These are phyloP conservation scores for Drosophila pseudoananassae DNA, from an alignment of 1,140 invertebrate genomes.

Conservation along the genomic window DNA sequence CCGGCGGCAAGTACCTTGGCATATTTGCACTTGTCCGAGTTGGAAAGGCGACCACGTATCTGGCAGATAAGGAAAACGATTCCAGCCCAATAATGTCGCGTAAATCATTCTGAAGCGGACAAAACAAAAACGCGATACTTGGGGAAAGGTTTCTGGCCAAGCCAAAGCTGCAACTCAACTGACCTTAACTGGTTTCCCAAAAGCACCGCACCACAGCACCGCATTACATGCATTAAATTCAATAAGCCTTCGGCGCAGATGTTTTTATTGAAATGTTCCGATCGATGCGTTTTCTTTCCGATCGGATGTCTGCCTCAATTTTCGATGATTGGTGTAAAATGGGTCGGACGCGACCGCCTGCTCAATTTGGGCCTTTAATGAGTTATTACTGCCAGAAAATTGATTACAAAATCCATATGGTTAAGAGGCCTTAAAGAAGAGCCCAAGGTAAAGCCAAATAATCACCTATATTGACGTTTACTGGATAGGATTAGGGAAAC, in stretches of 20 bases:
- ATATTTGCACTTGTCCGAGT: slow-evolving; percentile 51
- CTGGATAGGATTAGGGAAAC: slow-evolving; percentile 13
- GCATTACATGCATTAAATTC: slow-evolving; percentile 56
- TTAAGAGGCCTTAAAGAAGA: slow-evolving; percentile 22
- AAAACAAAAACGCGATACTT: slow-evolving; percentile 21
- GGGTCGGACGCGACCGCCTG: slow-evolving; percentile 42
- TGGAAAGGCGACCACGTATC: slow-evolving; percentile 38
- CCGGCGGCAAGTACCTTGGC: slow-evolving; percentile 27
- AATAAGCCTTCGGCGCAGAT: slow-evolving; percentile 50
- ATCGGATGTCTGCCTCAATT: slow-evolving; percentile 57
- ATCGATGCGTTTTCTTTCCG: slow-evolving; percentile 47
- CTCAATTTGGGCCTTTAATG: slow-evolving; percentile 52
- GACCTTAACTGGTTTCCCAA: slow-evolving; percentile 67
- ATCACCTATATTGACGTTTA: slow-evolving; percentile 13
- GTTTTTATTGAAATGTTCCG: slow-evolving; percentile 55
- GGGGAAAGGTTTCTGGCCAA: slow-evolving; percentile 63
- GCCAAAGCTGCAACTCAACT: slow-evolving; percentile 44
- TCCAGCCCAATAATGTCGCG: slow-evolving; percentile 51
- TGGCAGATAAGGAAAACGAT: slow-evolving; percentile 50
- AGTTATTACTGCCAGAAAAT: slow-evolving; percentile 60
- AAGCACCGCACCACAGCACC: not conserved
- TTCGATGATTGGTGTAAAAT: slow-evolving; percentile 73
- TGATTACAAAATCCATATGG: slow-evolving; percentile 49
- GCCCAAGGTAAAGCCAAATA: slow-evolving; percentile 26
- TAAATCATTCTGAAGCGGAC: slow-evolving; percentile 62